Conservation (phyloP, 2,888 invertebrate species). For the Netelia virgata region DNA sequence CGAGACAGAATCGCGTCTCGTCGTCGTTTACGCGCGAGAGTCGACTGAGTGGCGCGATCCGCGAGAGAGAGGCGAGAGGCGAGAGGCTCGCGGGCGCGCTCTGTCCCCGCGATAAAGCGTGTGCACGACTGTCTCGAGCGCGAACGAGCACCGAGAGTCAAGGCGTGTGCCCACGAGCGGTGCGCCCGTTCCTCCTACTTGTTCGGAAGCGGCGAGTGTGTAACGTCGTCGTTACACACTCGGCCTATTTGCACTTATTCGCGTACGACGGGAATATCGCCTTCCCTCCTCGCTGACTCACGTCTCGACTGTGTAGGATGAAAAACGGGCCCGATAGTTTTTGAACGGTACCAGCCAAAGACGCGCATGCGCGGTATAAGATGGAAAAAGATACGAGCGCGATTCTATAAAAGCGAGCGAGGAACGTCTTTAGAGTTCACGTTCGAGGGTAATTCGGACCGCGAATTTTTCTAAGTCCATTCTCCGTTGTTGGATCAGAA, state of each 20-base stretch:
- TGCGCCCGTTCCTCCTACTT: slow-evolving; percentile 76
- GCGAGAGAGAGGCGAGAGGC: slow-evolving; percentile 56
- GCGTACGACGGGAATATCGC: slow-evolving; percentile 11
- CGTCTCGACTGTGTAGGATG: slow-evolving; percentile 63
- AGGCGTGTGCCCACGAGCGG: slow-evolving; percentile 76
- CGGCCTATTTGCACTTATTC: slow-evolving; percentile 36
- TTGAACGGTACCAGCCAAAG: slow-evolving; percentile 30
- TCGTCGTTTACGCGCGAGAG: slow-evolving; percentile 62
- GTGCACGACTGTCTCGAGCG: not conserved
- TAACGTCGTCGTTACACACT: slow-evolving; percentile 59
- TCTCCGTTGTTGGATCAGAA: too few relatives aligned
- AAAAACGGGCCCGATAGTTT: slow-evolving; percentile 49
- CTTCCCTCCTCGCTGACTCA: slow-evolving; percentile 60
- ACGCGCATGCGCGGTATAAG: slow-evolving; percentile 20
- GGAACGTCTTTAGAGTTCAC: too few relatives aligned
- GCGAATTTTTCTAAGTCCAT: too few relatives aligned
- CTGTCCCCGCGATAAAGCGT: not conserved
- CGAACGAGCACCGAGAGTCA: slow-evolving; percentile 70
- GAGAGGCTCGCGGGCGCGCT: slow-evolving; percentile 41
- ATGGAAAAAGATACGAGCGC: slow-evolving; percentile 31
- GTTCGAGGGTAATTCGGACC: too few relatives aligned
- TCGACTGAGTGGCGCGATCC: slow-evolving; percentile 64
- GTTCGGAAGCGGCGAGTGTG: slow-evolving; percentile 68
- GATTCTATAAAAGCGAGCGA: too few relatives aligned
- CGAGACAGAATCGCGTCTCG: slow-evolving; percentile 55